These are phyloP conservation scores for Phoenicopterus ruber DNA, from an alignment of 2,113 vertebrate genomes.

Conservation along the genomic window DNA sequence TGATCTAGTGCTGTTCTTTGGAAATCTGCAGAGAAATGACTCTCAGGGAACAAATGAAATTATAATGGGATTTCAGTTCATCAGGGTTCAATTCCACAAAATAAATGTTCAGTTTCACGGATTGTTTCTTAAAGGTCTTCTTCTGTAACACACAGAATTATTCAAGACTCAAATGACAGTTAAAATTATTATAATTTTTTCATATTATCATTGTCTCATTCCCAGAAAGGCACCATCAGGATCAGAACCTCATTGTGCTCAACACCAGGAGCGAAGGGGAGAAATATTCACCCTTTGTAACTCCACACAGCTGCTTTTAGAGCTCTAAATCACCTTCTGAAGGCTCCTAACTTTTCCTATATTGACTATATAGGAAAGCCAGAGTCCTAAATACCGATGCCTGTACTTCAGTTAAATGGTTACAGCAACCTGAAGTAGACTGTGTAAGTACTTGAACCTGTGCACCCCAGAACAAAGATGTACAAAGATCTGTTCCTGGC, in stretches of 20 bases:
- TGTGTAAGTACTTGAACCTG: background rate
- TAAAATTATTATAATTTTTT: background rate
- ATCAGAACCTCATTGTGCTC: background rate
- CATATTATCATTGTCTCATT: background rate
- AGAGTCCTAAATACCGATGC: background rate
- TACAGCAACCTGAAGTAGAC: background rate
- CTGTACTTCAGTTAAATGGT: background rate
- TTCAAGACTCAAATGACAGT: background rate
- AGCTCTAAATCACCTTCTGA: background rate
- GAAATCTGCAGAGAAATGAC: conserved; percentile 68
- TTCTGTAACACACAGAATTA: conserved; percentile 19
- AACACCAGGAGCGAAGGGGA: background rate
- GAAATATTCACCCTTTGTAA: background rate
- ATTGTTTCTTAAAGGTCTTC: conserved; percentile 47
- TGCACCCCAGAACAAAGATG: background rate
- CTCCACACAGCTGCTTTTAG: background rate
- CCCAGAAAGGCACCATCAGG: background rate
- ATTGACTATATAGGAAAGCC: background rate
- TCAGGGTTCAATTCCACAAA: conserved; percentile 53
- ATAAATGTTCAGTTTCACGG: conserved; percentile 58
- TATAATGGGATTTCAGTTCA: conserved; percentile 67
- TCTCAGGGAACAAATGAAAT: conserved; percentile 70
- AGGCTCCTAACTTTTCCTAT: background rate
- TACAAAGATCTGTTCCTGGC: background rate
- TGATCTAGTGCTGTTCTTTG: conserved; percentile 64